These are phyloP conservation scores for Athalia circularis DNA, from an alignment of 2,888 invertebrate species.

Conservation along the genomic window DNA sequence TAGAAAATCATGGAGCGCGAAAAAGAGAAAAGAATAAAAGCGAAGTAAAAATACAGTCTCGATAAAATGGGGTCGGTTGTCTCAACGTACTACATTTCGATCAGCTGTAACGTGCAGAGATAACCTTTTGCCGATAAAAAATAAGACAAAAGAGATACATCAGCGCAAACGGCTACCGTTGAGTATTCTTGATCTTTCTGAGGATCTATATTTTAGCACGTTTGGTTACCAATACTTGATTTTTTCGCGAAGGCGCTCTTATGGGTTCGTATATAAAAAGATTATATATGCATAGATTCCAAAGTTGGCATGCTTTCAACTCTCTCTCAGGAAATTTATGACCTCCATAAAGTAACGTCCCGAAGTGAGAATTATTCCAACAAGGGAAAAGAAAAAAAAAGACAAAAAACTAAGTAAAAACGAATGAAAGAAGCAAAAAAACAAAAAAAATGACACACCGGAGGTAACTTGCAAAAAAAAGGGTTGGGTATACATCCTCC, in stretches of 20 bases:
- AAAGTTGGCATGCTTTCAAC: conserved; percentile 58
- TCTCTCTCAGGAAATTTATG: conserved; percentile 54
- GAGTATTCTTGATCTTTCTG: conserved; percentile 37
- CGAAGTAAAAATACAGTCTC: neutral
- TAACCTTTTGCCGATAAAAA: conserved; percentile 6
- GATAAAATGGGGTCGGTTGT: conserved; percentile 1
- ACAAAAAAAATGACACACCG: conserved; percentile 27
- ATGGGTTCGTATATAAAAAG: conserved; percentile 48
- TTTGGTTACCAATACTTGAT: conserved; percentile 44
- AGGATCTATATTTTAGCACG: conserved; percentile 40
- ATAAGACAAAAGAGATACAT: conserved; percentile 17
- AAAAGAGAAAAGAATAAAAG: neutral
- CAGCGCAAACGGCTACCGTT: conserved; percentile 23
- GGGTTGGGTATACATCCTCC: conserved; percentile 22
- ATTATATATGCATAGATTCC: conserved; percentile 58
- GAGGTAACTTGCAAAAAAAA: conserved; percentile 24
- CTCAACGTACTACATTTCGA: conserved; percentile 9
- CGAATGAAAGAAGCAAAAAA: neutral
- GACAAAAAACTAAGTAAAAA: neutral
- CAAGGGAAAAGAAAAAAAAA: conserved; percentile 6
- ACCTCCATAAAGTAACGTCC: conserved; percentile 55
- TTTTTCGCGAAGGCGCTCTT: conserved; percentile 29
- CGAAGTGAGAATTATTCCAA: conserved; percentile 40
- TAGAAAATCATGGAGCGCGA: neutral
- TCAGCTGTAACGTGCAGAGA: conserved; percentile 23